These are phyloP conservation scores for Anniella stebbinsi DNA, from an alignment of 2,797 vertebrate genomes.

Conservation along the genomic window DNA sequence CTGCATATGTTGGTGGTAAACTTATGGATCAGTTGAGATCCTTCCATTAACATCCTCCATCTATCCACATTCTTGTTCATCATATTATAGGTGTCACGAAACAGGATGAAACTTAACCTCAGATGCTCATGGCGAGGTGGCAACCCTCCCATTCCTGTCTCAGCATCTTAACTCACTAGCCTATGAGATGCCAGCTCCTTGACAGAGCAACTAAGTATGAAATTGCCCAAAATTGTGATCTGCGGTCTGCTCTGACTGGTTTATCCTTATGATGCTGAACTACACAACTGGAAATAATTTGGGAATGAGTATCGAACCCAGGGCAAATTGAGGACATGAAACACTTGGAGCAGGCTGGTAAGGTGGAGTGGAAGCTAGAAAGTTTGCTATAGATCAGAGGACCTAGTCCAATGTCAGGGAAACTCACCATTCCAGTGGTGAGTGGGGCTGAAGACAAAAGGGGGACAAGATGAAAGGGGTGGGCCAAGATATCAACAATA, in stretches of 20 bases:
- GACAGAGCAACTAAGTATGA: neutral
- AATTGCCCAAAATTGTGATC: neutral
- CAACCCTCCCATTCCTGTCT: neutral
- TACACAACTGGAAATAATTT: neutral
- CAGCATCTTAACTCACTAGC: neutral
- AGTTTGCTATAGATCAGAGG: neutral
- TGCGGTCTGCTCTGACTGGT: neutral
- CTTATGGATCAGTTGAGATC: neutral
- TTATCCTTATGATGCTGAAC: neutral
- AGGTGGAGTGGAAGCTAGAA: constrained; percentile 1
- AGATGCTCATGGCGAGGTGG: neutral
- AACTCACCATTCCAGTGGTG: too few relatives aligned
- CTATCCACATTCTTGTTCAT: neutral
- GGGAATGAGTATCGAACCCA: constrained; percentile 17
- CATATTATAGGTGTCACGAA: neutral
- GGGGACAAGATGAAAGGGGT: too few relatives aligned
- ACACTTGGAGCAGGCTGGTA: constrained; percentile 65
- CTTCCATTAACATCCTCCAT: too few relatives aligned
- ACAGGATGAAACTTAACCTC: neutral
- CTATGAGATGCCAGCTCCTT: neutral
- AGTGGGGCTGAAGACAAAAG: too few relatives aligned
- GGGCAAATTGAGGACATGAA: constrained; percentile 52
- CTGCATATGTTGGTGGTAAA: neutral
- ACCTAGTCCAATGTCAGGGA: too few relatives aligned
- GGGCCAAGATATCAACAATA: too few relatives aligned